A percentile compares a stretch with the other conserved stretches of the same genome.
Evolutionary conservation across 2,888 invertebrate genomes (phyloP).

Genomic region (Lycophotia porphyrea): DNA sequence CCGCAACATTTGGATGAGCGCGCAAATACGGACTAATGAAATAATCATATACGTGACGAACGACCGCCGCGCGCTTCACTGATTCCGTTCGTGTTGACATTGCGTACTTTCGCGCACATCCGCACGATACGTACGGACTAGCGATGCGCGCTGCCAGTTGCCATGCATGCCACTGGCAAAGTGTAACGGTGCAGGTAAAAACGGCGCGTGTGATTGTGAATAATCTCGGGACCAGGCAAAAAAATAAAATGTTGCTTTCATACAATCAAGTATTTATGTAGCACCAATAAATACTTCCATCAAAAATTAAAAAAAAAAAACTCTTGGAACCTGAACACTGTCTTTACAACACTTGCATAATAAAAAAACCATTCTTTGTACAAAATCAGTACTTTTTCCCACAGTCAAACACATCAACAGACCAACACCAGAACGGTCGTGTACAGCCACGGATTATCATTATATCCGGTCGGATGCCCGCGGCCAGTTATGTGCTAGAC

Average conservation of each 20-base stretch:
- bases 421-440: constrained; percentile 14
- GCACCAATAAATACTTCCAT: too few species aligned
- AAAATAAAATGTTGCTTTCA: constrained; percentile 47
- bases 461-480: constrained; percentile 80
- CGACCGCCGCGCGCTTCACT: constrained; percentile 81
- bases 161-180: constrained; percentile 41
- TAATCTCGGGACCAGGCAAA: constrained; percentile 24
- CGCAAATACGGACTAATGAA: constrained; percentile 90
- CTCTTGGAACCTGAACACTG: not conserved
- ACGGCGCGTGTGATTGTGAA: constrained; percentile 30
- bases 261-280: constrained; percentile 50
- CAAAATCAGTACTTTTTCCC: not conserved
- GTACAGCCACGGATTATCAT: constrained; percentile 73
- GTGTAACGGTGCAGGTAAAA: constrained; percentile 25
- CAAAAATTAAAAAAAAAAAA: not conserved
- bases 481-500: constrained; percentile 76
- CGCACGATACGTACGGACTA: constrained; percentile 68
- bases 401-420: not conserved
- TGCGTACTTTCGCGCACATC: constrained; percentile 68
- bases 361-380: not conserved
- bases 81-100: constrained; percentile 83
- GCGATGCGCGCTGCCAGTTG: constrained; percentile 65
- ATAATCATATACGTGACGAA: constrained; percentile 90
- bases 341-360: not conserved
- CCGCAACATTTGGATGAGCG: constrained; percentile 88